Base-by-base conservation (phyloP, 1,140 invertebrate species). In the Harlomillsia oculata region DNA sequence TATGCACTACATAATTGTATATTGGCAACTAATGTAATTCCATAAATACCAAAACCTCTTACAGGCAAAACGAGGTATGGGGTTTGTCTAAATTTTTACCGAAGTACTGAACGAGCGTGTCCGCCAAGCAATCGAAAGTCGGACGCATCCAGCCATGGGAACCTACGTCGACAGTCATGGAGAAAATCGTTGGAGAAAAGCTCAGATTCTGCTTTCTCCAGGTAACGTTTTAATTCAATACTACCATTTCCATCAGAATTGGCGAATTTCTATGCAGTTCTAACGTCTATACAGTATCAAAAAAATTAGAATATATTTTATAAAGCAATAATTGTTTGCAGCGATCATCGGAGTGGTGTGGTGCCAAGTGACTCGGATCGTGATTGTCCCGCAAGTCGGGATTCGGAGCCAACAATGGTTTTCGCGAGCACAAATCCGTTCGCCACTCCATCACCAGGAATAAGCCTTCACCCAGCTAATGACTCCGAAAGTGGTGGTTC, bases 41-140 rank as follows among this genome's bases (percentile, higher is more conserved):
- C 21, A 23, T 41, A 41, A 41, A 23, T 16, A 25, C 30, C 30
- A 57, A 28, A 53, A 62, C 48, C 57, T 43, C 39, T 63, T 66
- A n/a, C 56, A 84, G 82, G 82, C 46, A 90, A 83, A 72, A 87
- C 84, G 16, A 81, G 90, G 25, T 96, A 89, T 70, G 96, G 96
- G 21, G 90, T 97, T 59, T 99, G 95, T 74, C 85, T 98, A 23
- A 99, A 99, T 72, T 99, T 99, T 72, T 99, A 97, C 75, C 81
- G 94, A 40, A 85, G 90, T 0, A 82, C 95, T 43, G 83, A 90
- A 68, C 78, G 77, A 45, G 56, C 53, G n/a, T 69, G 70, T 29
- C 68, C 66, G 68, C 66, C 67, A n/a, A 68, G 64, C 60, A 67
- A 66, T 25, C 67, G 66, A 43, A 66, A 68, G 20, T 37, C 44